Percentiles rank a stretch among this genome's conserved stretches.
phyloP scores from a whole-genome alignment of 2,888 invertebrate species.

The Epinotia brunnichana region DNA sequence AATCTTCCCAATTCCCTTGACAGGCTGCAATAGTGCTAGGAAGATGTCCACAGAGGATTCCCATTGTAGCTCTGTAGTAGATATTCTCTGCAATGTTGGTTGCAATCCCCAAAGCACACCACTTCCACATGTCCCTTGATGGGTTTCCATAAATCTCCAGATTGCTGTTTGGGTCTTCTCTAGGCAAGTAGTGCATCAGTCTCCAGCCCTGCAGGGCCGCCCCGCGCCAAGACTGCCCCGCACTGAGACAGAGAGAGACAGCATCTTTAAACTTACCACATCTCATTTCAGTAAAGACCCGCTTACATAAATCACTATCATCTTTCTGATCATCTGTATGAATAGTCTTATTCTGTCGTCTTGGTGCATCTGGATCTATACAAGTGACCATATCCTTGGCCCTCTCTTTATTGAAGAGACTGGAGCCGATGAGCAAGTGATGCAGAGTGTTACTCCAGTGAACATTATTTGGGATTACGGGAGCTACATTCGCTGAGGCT shows the following conservation, averaged over 20 bases:
- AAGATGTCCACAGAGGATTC: constrained; percentile 92
- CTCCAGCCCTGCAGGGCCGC: constrained; percentile 96
- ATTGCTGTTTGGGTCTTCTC: constrained; percentile 74
- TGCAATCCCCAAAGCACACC: constrained; percentile 87
- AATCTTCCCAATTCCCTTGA: constrained; percentile 92
- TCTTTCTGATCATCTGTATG: constrained; percentile 95
- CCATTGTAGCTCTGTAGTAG: constrained; percentile 87
- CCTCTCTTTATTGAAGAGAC: constrained; percentile 77
- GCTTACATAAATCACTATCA: constrained; percentile 79
- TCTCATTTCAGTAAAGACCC: constrained; percentile 90
- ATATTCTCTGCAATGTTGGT: constrained; percentile 82
- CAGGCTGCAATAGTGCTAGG: constrained; percentile 89
- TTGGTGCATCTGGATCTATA: constrained; percentile 95
- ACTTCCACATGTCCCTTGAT: constrained; percentile 91
- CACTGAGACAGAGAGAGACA: constrained; percentile 90
- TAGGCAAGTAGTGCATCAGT: constrained; percentile 93
- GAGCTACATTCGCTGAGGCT: constrained; percentile 73
- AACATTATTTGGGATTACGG: constrained; percentile 84
- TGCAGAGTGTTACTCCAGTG: constrained; percentile 97
- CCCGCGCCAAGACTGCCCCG: constrained; percentile 96
- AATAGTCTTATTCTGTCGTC: constrained; percentile 89
- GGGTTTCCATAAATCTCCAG: constrained; percentile 91
- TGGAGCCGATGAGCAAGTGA: constrained; percentile 84
- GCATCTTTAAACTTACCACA: constrained; percentile 94
- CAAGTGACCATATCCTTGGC: constrained; percentile 83